phyloP scores from a whole-genome alignment of 2,888 invertebrate species.

The Diadegma fenestrale region DNA sequence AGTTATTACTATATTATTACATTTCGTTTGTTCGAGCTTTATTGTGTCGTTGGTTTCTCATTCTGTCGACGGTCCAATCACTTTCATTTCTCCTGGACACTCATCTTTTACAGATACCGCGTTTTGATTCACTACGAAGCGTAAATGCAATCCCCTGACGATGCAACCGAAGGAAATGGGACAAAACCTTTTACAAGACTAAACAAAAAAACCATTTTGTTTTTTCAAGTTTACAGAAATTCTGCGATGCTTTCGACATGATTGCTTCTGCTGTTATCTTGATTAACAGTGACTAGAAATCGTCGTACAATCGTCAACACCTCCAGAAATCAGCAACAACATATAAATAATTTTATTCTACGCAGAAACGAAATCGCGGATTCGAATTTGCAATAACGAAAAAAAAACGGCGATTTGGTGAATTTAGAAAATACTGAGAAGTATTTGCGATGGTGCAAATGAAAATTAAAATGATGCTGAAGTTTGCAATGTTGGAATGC shows the following conservation, averaged over 20 bases:
- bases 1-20: constrained; percentile 74
- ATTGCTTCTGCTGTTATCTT: neutral
- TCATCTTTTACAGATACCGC: constrained; percentile 53
- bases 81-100: constrained; percentile 58
- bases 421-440: neutral
- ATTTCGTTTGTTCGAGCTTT: constrained; percentile 76
- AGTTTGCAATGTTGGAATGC: no score
- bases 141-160: constrained; percentile 55
- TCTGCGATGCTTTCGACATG: neutral
- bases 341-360: neutral
- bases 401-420: neutral
- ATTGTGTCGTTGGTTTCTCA: constrained; percentile 68
- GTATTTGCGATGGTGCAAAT: no score
- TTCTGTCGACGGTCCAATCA: constrained; percentile 54
- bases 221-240: constrained; percentile 7
- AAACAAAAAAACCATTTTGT: constrained; percentile 10
- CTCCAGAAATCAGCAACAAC: no score
- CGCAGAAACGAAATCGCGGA: neutral
- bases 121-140: constrained; percentile 53
- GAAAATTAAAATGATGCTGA: no score
- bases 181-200: constrained; percentile 32
- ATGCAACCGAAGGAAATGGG: constrained; percentile 28
- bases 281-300: neutral
- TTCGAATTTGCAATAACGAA: neutral
- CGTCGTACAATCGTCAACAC: neutral